Evolutionary conservation across 2,888 invertebrate genomes (phyloP).

Genomic region (Ichneumoninae sp.): DNA sequence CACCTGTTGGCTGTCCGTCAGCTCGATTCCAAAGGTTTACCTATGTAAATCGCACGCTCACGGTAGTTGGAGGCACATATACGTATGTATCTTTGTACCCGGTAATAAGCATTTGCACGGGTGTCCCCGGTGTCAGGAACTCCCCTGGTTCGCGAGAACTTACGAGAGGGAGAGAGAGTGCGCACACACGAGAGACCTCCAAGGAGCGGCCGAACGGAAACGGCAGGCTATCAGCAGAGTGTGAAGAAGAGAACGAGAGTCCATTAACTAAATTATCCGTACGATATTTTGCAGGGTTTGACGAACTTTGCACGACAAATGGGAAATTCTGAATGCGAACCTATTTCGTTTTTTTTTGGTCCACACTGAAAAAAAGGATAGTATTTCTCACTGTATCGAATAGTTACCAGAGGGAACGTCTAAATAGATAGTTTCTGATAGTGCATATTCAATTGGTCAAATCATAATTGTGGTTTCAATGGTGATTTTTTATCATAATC

Average conservation of each 20-base stretch:
- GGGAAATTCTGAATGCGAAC: neutral
- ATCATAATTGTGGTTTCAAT: too few relatives aligned
- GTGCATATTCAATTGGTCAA: too few relatives aligned
- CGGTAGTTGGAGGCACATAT: slow-evolving; percentile 44
- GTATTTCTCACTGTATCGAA: too few relatives aligned
- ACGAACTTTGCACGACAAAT: neutral
- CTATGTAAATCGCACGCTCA: slow-evolving; percentile 61
- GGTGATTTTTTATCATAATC: too few relatives aligned
- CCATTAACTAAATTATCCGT: slow-evolving; percentile 10
- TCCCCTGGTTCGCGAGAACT: slow-evolving; percentile 33
- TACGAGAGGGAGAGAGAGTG: slow-evolving; percentile 15
- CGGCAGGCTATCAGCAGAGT: slow-evolving; percentile 51
- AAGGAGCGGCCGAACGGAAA: slow-evolving; percentile 62
- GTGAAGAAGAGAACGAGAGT: slow-evolving; percentile 44
- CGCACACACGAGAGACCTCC: slow-evolving; percentile 1
- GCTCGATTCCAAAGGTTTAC: slow-evolving; percentile 64
- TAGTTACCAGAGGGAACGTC: too few relatives aligned
- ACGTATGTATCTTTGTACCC: slow-evolving; percentile 17
- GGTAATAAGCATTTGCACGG: slow-evolving; percentile 59
- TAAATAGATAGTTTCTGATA: too few relatives aligned
- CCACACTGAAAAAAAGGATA: too few relatives aligned
- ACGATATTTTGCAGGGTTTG: neutral
- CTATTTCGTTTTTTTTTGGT: neutral
- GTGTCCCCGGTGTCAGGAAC: slow-evolving; percentile 30
- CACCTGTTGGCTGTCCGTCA: slow-evolving; percentile 65